Conservation (phyloP, 1,140 invertebrate genomes). For the Onthophagus taurus region DNA sequence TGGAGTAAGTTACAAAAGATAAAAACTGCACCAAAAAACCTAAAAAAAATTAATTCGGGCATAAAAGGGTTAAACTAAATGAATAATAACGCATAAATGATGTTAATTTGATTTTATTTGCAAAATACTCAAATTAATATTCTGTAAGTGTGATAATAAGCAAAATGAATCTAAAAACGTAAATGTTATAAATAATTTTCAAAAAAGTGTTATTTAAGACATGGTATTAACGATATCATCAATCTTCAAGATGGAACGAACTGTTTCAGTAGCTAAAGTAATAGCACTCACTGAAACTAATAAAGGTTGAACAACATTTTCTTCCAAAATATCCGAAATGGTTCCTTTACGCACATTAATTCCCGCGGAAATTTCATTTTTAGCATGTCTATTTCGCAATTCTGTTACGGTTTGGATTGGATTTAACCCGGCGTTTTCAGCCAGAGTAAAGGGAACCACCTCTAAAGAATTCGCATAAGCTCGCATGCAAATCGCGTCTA, state of each 20-base stretch:
- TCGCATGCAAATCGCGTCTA: slow-evolving; percentile 89
- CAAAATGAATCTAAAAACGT: too few species aligned
- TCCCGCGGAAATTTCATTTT: slow-evolving; percentile 72
- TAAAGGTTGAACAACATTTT: slow-evolving; percentile 96
- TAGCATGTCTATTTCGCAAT: slow-evolving; percentile 86
- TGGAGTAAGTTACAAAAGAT: too few species aligned
- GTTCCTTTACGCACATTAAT: slow-evolving; percentile 95
- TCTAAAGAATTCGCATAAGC: slow-evolving; percentile 95
- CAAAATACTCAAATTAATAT: too few species aligned
- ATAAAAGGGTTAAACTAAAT: too few species aligned
- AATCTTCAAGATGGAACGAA: slow-evolving; percentile 96
- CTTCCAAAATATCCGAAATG: slow-evolving; percentile 93
- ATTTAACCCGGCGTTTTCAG: slow-evolving; percentile 99
- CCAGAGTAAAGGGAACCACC: slow-evolving; percentile 93
- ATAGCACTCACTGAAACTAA: slow-evolving; percentile 91
- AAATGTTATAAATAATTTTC: too few species aligned
- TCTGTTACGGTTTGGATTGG: slow-evolving; percentile 96
- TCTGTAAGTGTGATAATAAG: too few species aligned
- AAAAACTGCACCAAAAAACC: too few species aligned
- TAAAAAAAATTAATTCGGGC: too few species aligned
- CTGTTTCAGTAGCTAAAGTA: slow-evolving; percentile 91
- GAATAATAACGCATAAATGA: too few species aligned
- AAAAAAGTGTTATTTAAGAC: too few species aligned
- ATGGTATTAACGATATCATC: slow-evolving; percentile 84
- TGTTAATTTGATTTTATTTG: too few species aligned